These are phyloP conservation scores for Syngnathus acus DNA, from an alignment of 2,797 vertebrate genomes.

Conservation along the genomic window DNA sequence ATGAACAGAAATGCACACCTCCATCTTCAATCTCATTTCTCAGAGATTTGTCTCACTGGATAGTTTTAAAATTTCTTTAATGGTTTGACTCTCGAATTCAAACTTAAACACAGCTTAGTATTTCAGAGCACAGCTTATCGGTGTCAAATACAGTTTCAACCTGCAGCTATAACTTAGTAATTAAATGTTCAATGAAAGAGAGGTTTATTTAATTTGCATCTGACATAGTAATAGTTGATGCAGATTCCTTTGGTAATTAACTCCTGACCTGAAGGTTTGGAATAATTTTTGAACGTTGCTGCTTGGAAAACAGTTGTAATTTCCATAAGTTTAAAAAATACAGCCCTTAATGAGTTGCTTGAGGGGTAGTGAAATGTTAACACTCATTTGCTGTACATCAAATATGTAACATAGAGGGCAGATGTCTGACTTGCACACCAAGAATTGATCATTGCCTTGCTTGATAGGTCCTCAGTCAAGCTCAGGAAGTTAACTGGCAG, in stretches of 20 bases:
- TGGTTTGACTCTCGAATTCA: neutral
- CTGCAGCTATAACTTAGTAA: neutral
- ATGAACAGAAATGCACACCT: neutral
- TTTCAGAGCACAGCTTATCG: neutral
- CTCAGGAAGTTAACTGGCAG: neutral
- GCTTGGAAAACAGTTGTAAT: neutral
- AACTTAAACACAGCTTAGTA: neutral
- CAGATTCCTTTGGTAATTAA: constrained; percentile 6
- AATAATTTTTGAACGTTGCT: neutral
- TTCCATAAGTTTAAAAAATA: neutral
- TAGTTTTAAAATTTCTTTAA: neutral
- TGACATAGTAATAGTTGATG: neutral
- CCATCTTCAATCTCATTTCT: neutral
- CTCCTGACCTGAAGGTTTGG: constrained; percentile 5
- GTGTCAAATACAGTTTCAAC: constrained; percentile 1
- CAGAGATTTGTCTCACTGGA: neutral
- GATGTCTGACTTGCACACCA: neutral
- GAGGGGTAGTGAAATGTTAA: neutral
- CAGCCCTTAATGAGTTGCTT: neutral
- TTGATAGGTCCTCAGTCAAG: neutral
- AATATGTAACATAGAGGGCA: neutral
- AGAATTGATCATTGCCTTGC: neutral
- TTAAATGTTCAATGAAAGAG: neutral
- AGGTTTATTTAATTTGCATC: neutral
- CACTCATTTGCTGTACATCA: neutral